These are phyloP conservation scores for Podiceps cristatus DNA, from an alignment of 2,113 vertebrate genomes.

Conservation along the genomic window DNA sequence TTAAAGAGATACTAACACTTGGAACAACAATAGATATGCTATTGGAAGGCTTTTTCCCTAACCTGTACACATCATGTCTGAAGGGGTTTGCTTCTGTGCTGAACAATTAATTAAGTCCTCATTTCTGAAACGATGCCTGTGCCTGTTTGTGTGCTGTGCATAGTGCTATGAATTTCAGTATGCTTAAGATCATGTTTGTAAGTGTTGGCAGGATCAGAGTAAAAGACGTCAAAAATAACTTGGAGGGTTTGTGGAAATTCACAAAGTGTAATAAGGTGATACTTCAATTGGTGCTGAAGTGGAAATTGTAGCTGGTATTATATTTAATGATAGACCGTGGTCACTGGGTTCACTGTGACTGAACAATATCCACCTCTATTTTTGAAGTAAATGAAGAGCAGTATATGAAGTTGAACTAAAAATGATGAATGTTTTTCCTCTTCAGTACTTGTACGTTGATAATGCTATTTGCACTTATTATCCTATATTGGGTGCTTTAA, in stretches of 20 bases:
- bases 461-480: not conserved
- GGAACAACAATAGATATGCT: conserved; percentile 23
- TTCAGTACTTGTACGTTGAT: not conserved
- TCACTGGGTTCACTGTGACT: conserved; percentile 42
- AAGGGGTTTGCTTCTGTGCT: not conserved
- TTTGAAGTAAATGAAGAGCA: conserved; percentile 20
- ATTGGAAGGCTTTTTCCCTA: not conserved
- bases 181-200: conserved; percentile 24
- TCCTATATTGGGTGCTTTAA: not conserved
- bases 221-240: conserved; percentile 66
- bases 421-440: not conserved
- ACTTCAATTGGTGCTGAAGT: conserved; percentile 46
- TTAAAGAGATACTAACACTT: conserved; percentile 24
- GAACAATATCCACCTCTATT: conserved; percentile 11
- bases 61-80: not conserved
- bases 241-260: conserved; percentile 65
- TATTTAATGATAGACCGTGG: conserved; percentile 57
- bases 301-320: conserved; percentile 32
- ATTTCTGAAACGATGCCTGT: not conserved
- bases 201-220: conserved; percentile 56
- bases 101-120: conserved; percentile 15
- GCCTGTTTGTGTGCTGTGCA: not conserved
- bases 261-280: conserved; percentile 65
- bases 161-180: conserved; percentile 13
- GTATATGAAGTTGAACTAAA: not conserved